phyloP scores from a whole-genome alignment of 2,888 invertebrate genomes.

The Alcis repandata region DNA sequence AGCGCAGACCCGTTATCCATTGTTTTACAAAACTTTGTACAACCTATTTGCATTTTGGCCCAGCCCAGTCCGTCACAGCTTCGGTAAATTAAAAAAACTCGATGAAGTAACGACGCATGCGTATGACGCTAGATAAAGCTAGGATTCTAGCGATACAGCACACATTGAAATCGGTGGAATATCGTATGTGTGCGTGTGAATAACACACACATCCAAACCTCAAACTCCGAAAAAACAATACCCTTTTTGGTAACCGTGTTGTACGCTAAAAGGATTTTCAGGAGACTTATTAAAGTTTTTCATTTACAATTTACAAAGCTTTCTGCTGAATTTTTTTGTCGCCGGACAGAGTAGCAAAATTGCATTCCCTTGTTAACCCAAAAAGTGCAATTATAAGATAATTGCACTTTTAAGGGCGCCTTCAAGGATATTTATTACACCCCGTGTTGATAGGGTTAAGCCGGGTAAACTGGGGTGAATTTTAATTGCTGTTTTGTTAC shows the following conservation, averaged over 20 bases:
- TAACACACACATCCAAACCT: too few relatives aligned
- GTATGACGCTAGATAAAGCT: too few relatives aligned
- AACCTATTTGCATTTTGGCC: too few relatives aligned
- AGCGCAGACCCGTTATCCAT: too few relatives aligned
- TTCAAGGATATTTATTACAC: constrained; percentile 73
- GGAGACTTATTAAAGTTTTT: constrained; percentile 31
- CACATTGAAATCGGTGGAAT: too few relatives aligned
- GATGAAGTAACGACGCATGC: too few relatives aligned
- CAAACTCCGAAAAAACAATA: background rate
- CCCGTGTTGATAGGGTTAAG: constrained; percentile 65
- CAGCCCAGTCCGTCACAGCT: too few relatives aligned
- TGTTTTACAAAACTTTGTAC: too few relatives aligned
- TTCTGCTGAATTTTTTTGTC: constrained; percentile 48
- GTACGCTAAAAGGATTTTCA: constrained; percentile 36
- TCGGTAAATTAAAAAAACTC: too few relatives aligned
- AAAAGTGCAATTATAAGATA: constrained; percentile 64
- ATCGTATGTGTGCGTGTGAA: too few relatives aligned
- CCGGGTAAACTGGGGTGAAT: constrained; percentile 58
- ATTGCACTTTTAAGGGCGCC: constrained; percentile 56
- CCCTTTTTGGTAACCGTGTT: background rate
- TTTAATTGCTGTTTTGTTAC: constrained; percentile 71
- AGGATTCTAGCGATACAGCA: too few relatives aligned
- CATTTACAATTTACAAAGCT: constrained; percentile 14
- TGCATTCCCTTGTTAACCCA: constrained; percentile 68
- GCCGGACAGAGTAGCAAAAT: constrained; percentile 61